Base-by-base conservation (phyloP, 2,797 vertebrate species). In the Esox masquinongy region DNA sequence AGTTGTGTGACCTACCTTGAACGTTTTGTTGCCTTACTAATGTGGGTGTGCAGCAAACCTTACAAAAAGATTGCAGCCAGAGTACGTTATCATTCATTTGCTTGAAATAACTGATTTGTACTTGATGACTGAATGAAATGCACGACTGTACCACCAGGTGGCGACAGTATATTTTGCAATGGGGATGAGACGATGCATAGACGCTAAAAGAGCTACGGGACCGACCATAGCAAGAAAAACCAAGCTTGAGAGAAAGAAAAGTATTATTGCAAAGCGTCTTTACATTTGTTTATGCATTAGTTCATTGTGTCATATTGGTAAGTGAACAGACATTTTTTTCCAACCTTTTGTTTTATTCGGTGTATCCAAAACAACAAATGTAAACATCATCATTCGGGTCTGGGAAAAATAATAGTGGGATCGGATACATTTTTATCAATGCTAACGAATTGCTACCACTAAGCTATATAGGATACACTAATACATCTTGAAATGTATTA, bases 141-240 rank as follows among this genome's bases (percentile, higher is more conserved):
- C 73, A n/a, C 61, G 76, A 73, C 56, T 72, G 0, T 12, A 51
- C 84, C 90, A 15, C 83, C 26, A 84, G 90, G 67, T 73, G 88
- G 75, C 87, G 72, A 66, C 12, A 36, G 36, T 11, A 61, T 31
- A 16, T 74, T 29, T 39, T 24, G 34, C 26, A 50, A 31, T 50
- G 2, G 36, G 16, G 15, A 34, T 36, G 43, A 49, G 22, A 36
- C 61, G n/a, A 69, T 26, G 53, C 29, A 29, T 47, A 22, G 36
- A 50, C 22, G 56, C 56, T 61, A 6, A 12, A 61, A 61, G 9
- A 61, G 56, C 22, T 24, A 61, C 11, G 8, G 56, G 56, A 61
- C 56, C 22, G 56, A 61, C 22, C 8, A 61, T 12, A 14, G 22
- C 56, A 61, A 61, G 3, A 61, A 61, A 11, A 26, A 11, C n/a